Evolutionary conservation across 2,888 invertebrate genomes (phyloP), one percentile per base, ranked within the genome.

Genomic region (Rhodophaea formosa): DNA sequence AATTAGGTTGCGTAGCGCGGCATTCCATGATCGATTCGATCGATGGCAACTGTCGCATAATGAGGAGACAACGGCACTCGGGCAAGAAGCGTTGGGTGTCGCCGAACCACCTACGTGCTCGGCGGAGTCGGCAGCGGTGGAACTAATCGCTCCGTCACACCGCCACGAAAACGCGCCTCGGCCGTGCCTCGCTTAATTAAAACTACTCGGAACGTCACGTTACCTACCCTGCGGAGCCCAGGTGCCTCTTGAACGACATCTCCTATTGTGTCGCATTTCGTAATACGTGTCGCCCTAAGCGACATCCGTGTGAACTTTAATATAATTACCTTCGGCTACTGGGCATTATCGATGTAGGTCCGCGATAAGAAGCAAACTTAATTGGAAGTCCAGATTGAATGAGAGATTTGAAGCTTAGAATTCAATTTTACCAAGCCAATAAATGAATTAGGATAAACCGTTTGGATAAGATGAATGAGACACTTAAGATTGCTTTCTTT

Each of bases 91-190:
- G 71, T 81, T 82, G 84, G 82, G 82, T 85, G 84, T 82, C 82
- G 76, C 74, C 69, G 75, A 84, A 75, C 83, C 82, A 84, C 86
- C 88, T 88, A 88, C 88, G 89, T 88, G 86, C 82, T 72, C 64
- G 70, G 68, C 68, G 62, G 65, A 67, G 77, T 71, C 75, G 68
- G 74, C 79, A 76, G 81, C 79, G 76, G 82, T 80, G 86, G 78
- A 85, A 85, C 89, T 78, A 82, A 91, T 90, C 77, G 82, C 72
- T 89, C 73, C 80, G 88, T 86, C 88, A 88, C 84, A 84, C 82
- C 72, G 79, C 79, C 68, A 83, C 83, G 56, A 66, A 86, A 86
- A 87, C 77, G 83, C 85, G 82, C 80, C 77, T 78, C 72, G 73
- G 70, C 79, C 77, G 76, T 80, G 87, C 82, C 80, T 69, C 79